phyloP scores from a whole-genome alignment of 2,113 vertebrate species.

The Nerophis lumbriciformis region DNA sequence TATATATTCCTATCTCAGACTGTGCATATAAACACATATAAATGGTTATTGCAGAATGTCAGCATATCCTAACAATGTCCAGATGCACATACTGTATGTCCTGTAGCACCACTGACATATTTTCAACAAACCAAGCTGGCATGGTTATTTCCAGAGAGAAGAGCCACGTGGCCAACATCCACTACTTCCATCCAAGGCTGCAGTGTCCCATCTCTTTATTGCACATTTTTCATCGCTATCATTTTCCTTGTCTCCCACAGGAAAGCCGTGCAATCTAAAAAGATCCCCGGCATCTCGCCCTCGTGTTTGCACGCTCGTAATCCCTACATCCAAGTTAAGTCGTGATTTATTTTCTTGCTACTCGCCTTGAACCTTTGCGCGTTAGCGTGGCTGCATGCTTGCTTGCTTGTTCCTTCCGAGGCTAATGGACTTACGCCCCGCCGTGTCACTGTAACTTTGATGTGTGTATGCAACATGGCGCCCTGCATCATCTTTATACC shows the following conservation, averaged over 20 bases:
- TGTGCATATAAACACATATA: no score
- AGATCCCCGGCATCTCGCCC: conserved; percentile 32
- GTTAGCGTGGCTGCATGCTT: conserved; percentile 45
- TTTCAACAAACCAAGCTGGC: no score
- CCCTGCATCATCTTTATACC: conserved; percentile 23
- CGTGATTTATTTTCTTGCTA: conserved; percentile 55
- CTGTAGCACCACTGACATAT: no score
- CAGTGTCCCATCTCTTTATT: conserved; percentile 22
- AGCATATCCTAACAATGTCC: no score
- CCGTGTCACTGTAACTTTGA: conserved; percentile 36
- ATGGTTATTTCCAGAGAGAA: not conserved
- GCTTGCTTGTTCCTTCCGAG: conserved; percentile 21
- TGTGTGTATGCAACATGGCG: conserved; percentile 24
- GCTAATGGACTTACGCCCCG: conserved; percentile 47
- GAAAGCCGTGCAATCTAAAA: conserved; percentile 2
- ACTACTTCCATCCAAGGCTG: conserved; percentile 1
- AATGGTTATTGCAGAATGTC: no score
- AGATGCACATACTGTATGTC: no score
- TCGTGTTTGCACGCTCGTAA: conserved; percentile 42
- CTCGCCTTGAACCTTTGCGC: conserved; percentile 63
- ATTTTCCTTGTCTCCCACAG: conserved; percentile 28
- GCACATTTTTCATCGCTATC: conserved; percentile 33
- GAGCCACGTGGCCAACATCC: not conserved
- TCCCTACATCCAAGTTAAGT: conserved; percentile 24
- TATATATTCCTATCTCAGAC: no score